phyloP scores from a whole-genome alignment of 2,888 invertebrate species.

The Vannuccia rotundouncinata region DNA sequence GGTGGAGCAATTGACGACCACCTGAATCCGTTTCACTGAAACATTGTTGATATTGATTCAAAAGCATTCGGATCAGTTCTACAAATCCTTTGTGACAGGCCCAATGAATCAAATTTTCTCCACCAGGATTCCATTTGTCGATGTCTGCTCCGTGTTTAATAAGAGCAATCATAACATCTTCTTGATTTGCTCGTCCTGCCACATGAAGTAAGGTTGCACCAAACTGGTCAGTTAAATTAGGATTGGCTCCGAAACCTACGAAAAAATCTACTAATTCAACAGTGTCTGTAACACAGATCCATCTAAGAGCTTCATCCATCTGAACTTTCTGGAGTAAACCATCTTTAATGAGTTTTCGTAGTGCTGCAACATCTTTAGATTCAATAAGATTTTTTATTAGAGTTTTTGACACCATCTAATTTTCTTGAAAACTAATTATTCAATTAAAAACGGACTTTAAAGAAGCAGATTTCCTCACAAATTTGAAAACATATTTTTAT shows the following conservation, averaged over 20 bases:
- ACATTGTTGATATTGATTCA: not conserved
- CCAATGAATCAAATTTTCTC: constrained; percentile 29
- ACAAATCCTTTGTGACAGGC: constrained; percentile 31
- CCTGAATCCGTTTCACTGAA: constrained; percentile 8
- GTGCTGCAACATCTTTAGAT: not conserved
- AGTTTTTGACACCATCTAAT: too few species aligned
- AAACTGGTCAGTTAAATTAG: constrained; percentile 31
- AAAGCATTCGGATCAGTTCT: not conserved
- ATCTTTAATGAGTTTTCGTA: not conserved
- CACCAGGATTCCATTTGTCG: constrained; percentile 30
- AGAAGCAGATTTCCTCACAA: too few species aligned
- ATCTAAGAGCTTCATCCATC: constrained; percentile 33
- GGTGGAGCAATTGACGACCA: constrained; percentile 25
- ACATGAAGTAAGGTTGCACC: constrained; percentile 35
- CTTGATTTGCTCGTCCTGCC: not conserved
- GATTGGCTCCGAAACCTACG: constrained; percentile 31
- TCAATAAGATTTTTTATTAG: too few species aligned
- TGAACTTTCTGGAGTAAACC: not conserved
- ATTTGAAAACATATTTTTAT: too few species aligned
- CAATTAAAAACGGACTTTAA: too few species aligned
- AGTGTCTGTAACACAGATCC: constrained; percentile 27
- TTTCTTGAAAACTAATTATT: too few species aligned
- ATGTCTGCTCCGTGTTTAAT: constrained; percentile 29
- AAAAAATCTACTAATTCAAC: constrained; percentile 17
- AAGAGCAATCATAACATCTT: constrained; percentile 30